These are phyloP conservation scores for Rhinolophus sinicus DNA, from an alignment of 2,113 vertebrate species.

Conservation along the genomic window DNA sequence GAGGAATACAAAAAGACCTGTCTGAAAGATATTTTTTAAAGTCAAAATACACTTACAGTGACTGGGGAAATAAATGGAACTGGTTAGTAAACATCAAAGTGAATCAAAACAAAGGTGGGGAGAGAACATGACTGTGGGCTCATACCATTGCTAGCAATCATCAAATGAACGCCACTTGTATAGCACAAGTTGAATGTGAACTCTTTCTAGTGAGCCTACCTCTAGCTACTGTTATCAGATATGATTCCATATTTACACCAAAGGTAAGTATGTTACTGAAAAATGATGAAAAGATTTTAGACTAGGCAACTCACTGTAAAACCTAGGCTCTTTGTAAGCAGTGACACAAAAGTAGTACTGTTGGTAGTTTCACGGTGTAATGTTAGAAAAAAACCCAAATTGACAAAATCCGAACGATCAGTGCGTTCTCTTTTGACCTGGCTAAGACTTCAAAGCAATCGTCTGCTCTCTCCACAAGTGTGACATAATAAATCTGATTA, in stretches of 20 bases:
- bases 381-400: background rate
- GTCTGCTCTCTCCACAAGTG: background rate
- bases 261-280: background rate
- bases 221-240: background rate
- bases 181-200: background rate
- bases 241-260: background rate
- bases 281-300: background rate
- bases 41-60: background rate
- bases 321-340: background rate
- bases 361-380: background rate
- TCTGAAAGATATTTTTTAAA: background rate
- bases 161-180: background rate
- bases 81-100: background rate
- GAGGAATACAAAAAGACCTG: background rate
- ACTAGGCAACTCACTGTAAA: background rate
- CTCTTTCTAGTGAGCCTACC: background rate
- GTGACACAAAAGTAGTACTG: background rate
- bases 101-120: background rate
- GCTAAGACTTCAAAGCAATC: conserved; percentile 45
- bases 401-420: conserved; percentile 6
- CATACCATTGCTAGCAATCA: background rate
- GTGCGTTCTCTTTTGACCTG: background rate
- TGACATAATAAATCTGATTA: conserved; percentile 38
- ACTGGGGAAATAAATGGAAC: background rate
- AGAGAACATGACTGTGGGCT: background rate